These are phyloP conservation scores for Apodemia hepburni DNA, from an alignment of 2,888 invertebrate genomes.

Conservation along the genomic window DNA sequence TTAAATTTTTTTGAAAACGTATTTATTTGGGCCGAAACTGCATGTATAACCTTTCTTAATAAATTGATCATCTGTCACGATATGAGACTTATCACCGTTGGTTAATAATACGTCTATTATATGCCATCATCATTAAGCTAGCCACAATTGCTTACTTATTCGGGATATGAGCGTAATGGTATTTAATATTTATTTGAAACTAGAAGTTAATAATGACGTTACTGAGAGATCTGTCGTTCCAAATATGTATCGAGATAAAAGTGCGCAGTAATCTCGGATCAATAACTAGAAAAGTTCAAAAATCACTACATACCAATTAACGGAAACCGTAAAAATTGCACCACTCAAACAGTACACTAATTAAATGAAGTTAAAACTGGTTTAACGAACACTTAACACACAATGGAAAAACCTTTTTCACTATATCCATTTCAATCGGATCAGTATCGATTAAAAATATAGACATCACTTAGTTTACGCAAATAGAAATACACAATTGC, in stretches of 20 bases:
- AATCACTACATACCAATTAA: conserved; percentile 21
- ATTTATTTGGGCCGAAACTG: too few species aligned
- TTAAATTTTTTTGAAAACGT: too few species aligned
- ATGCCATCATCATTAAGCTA: neutral
- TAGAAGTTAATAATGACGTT: too few species aligned
- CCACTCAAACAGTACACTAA: conserved; percentile 17
- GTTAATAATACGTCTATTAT: neutral
- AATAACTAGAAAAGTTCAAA: conserved; percentile 12
- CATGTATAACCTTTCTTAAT: too few species aligned
- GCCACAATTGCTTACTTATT: neutral
- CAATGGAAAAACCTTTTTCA: conserved; percentile 15
- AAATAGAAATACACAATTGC: conserved; percentile 36
- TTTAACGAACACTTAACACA: conserved; percentile 17
- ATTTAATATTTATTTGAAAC: neutral
- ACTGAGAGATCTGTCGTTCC: neutral
- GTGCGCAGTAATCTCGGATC: conserved; percentile 18
- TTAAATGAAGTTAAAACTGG: neutral
- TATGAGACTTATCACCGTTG: neutral
- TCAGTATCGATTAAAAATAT: conserved; percentile 16
- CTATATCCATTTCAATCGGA: conserved; percentile 12
- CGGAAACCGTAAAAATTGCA: conserved; percentile 17
- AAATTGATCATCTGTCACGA: too few species aligned
- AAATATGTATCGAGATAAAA: conserved; percentile 10
- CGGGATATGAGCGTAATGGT: neutral
- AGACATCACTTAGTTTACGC: conserved; percentile 13